Base-by-base conservation (phyloP, 2,113 vertebrate species). In the Pholis gunnellus region DNA sequence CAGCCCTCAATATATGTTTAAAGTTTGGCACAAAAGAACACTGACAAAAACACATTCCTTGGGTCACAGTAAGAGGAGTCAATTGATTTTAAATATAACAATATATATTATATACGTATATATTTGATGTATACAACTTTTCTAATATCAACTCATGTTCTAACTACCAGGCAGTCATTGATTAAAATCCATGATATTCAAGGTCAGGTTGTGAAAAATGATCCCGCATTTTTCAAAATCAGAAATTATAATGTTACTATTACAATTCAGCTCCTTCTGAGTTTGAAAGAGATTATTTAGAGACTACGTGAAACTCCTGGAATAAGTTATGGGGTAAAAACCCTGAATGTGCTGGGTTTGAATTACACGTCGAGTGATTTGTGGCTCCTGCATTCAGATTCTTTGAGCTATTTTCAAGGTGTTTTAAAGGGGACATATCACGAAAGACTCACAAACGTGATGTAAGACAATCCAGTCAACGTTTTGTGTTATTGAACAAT, bases 11-110 rank as follows among this genome's bases (percentile, higher is more conserved):
- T 64, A 69, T 59, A 72, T 18, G 5, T 54, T 17, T n/a, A 17
- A 10, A 36, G 83, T 92, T 93, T 92, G 91, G 92, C 91, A 93
- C 88, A 79, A 87, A 92, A 46, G 44, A 83, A 77, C 57, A 61
- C 22, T 7, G 50, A 86, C 38, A 81, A 11, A 81, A 82, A 82
- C 69, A 90, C 79, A 88, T 92, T 90, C 81, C 76, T 74, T 48
- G n/a, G 57, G 77, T 90, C 78, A 87, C 52, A 79, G 46, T 59
- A 31, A 74, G 48, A 79, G 42, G 50, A 69, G 22, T 72, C 42
- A 20, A 42, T 20, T 61, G 9, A 52, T 63, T 69, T 78, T 34
- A 36, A 77, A 59, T 65, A 66, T 46, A 56, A 65, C 56, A 69
- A 57, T 54, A 70, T 66, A 75, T 63, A 42, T 17, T 54, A 56